Evolutionary conservation across 1,140 invertebrate species (phyloP).

Genomic region (Drosophila lini): DNA sequence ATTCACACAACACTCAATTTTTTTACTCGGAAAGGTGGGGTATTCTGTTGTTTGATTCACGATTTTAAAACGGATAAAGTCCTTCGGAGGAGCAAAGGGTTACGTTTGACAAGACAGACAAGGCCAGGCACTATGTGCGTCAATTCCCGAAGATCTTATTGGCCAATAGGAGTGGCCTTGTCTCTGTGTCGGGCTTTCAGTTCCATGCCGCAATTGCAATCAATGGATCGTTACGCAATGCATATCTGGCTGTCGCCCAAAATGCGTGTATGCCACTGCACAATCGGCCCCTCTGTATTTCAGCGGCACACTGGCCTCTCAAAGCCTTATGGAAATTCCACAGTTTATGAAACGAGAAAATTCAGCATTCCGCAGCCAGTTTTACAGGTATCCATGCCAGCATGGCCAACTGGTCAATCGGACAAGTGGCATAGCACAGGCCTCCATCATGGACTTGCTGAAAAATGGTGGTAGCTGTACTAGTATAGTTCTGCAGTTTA

Average conservation of each 20-base stretch:
- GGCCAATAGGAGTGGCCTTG: neutral
- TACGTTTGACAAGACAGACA: neutral
- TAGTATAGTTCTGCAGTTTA: neutral
- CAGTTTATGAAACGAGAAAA: slow-evolving; percentile 71
- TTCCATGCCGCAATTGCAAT: neutral
- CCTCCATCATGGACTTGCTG: neutral
- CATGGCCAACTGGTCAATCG: slow-evolving; percentile 51
- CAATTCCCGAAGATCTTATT: neutral
- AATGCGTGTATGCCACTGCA: neutral
- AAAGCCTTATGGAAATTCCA: slow-evolving; percentile 67
- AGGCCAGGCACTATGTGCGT: neutral
- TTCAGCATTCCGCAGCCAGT: slow-evolving; percentile 68
- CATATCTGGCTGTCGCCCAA: neutral
- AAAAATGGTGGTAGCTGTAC: neutral
- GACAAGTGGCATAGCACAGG: slow-evolving; percentile 38
- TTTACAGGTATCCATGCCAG: slow-evolving; percentile 61
- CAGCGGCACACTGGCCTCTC: neutral
- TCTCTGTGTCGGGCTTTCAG: neutral
- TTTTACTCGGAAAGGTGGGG: no score
- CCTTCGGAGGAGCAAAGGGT: neutral
- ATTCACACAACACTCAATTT: no score
- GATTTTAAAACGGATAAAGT: neutral
- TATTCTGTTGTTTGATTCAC: no score
- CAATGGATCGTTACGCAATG: slow-evolving; percentile 5
- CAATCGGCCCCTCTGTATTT: slow-evolving; percentile 2